Conservation (phyloP, 1,140 invertebrate species). For the Hylaeus anthracinus region DNA sequence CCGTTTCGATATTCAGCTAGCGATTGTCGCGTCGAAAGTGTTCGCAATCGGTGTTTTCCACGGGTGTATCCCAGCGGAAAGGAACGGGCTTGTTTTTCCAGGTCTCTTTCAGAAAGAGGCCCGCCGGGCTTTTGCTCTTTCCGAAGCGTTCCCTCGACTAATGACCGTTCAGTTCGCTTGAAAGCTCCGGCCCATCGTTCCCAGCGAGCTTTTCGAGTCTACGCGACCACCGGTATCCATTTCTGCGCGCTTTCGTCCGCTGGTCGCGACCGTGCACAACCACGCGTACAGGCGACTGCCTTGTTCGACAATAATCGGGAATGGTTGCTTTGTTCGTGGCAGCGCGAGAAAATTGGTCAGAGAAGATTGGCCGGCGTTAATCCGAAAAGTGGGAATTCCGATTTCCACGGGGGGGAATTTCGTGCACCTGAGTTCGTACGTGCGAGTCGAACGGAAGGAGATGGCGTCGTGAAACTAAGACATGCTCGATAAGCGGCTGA, state of each 20-base stretch:
- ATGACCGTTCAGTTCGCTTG: constrained; percentile 59
- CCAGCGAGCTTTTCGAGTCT: constrained; percentile 15
- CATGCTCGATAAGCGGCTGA: too few relatives aligned
- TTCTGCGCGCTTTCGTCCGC: constrained; percentile 3
- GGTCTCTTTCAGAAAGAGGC: constrained; percentile 44
- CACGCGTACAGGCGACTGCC: too few relatives aligned
- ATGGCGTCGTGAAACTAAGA: too few relatives aligned
- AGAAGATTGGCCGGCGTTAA: constrained; percentile 44
- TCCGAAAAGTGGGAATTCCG: constrained; percentile 38
- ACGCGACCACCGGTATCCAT: constrained; percentile 25
- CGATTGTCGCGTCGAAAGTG: constrained; percentile 19
- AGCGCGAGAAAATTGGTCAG: constrained; percentile 26
- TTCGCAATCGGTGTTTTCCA: constrained; percentile 25
- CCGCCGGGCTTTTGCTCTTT: constrained; percentile 46
- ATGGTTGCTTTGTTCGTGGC: background rate
- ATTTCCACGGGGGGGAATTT: background rate
- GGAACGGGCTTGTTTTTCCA: constrained; percentile 43
- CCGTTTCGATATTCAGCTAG: constrained; percentile 27
- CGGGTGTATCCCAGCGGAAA: background rate
- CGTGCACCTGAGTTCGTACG: too few relatives aligned
- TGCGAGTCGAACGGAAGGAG: too few relatives aligned
- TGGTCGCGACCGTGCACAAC: background rate
- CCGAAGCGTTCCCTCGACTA: constrained; percentile 43
- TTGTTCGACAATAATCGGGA: too few relatives aligned
- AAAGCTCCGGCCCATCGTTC: constrained; percentile 45